Percentiles rank a stretch among this genome's conserved stretches.
Evolutionary conservation across 2,113 vertebrate genomes (phyloP).

Genomic region (Grammomys dolichurus): DNA sequence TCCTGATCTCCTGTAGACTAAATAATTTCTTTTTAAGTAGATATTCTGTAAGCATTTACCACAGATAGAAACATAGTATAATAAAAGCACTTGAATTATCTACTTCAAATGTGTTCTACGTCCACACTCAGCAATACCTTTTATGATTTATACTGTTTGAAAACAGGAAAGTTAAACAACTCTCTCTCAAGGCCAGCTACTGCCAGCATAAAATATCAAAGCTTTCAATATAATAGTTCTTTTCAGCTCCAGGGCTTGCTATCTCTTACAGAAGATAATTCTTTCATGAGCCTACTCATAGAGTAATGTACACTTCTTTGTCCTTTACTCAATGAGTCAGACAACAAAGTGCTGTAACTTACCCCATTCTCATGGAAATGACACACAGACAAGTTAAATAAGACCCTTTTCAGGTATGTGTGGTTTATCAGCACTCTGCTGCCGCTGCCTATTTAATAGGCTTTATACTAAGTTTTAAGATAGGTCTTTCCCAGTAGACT

Average conservation of each 20-base stretch:
- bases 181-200: slow-evolving; percentile 76
- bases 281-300: slow-evolving; percentile 78
- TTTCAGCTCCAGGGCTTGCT: slow-evolving; percentile 76
- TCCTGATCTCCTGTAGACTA: slow-evolving; percentile 20
- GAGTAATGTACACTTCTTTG: slow-evolving; percentile 74
- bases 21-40: slow-evolving; percentile 59
- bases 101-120: slow-evolving; percentile 73
- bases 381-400: slow-evolving; percentile 58
- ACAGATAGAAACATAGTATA: slow-evolving; percentile 66
- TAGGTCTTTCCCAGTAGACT: not conserved
- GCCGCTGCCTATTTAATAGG: slow-evolving; percentile 8
- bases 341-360: slow-evolving; percentile 76
- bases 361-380: slow-evolving; percentile 66
- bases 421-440: slow-evolving; percentile 3
- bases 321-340: slow-evolving; percentile 75
- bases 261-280: slow-evolving; percentile 79
- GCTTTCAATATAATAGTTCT: slow-evolving; percentile 80
- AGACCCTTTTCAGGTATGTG: slow-evolving; percentile 4
- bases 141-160: slow-evolving; percentile 74
- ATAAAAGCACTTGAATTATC: slow-evolving; percentile 75
- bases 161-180: slow-evolving; percentile 75
- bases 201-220: slow-evolving; percentile 80
- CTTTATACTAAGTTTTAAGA: slow-evolving; percentile 52
- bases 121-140: slow-evolving; percentile 70
- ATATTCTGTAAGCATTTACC: slow-evolving; percentile 61